These are phyloP conservation scores for Machimus rusticus DNA, from an alignment of 2,888 invertebrate species.

Conservation along the genomic window DNA sequence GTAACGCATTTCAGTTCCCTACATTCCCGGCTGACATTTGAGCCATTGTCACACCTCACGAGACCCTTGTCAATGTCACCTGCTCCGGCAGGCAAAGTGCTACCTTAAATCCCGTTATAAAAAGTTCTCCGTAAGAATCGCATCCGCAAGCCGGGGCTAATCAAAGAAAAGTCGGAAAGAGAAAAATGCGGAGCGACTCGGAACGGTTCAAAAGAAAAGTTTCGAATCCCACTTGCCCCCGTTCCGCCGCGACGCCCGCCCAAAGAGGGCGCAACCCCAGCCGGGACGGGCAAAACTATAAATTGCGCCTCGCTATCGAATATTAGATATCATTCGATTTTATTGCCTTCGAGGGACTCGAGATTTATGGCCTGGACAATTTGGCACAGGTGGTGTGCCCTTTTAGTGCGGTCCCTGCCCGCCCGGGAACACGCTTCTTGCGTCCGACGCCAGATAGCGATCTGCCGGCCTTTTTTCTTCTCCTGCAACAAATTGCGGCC, in stretches of 20 bases:
- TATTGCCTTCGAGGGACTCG: conserved; percentile 47
- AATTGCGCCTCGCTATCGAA: conserved; percentile 43
- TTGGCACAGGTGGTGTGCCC: conserved; percentile 48
- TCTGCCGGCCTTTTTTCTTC: neutral
- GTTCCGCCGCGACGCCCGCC: neutral
- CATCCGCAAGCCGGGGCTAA: conserved; percentile 1
- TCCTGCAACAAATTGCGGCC: conserved; percentile 43
- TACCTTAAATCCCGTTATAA: conserved; percentile 12
- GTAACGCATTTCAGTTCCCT: neutral
- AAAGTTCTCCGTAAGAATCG: neutral
- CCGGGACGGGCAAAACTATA: conserved; percentile 26
- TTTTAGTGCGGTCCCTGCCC: conserved; percentile 25
- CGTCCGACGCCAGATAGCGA: neutral
- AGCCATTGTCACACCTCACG: conserved; percentile 25
- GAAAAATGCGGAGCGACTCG: neutral
- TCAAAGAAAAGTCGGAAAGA: conserved; percentile 19
- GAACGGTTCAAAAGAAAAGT: neutral
- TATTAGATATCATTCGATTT: conserved; percentile 49
- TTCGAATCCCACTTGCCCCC: neutral
- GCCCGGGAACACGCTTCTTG: neutral
- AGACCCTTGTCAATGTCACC: conserved; percentile 37
- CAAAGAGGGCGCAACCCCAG: neutral
- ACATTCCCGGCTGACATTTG: conserved; percentile 1
- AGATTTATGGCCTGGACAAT: conserved; percentile 48
- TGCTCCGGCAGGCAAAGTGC: neutral